These are phyloP conservation scores for Spermophilus dauricus DNA, from an alignment of 2,113 vertebrate genomes.

Conservation along the genomic window DNA sequence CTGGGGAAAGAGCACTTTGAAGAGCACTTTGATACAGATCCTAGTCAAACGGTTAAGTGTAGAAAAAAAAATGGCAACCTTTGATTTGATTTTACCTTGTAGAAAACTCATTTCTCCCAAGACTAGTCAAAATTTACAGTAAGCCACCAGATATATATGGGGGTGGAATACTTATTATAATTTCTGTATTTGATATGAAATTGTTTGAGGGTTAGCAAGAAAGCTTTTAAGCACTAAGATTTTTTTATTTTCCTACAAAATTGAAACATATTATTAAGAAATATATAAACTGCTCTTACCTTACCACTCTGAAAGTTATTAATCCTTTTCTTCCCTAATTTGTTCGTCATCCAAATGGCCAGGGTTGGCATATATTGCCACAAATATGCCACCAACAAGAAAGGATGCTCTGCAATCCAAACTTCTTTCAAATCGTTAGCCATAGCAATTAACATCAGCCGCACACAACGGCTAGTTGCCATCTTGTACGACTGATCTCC, in stretches of 20 bases:
- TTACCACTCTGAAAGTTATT: slow-evolving; percentile 94
- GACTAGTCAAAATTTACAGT: not conserved
- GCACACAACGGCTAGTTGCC: slow-evolving; percentile 92
- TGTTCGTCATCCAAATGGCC: slow-evolving; percentile 90
- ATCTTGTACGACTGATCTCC: slow-evolving; percentile 94
- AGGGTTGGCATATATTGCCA: slow-evolving; percentile 96
- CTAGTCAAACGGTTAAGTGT: not conserved
- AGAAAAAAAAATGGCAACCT: not conserved
- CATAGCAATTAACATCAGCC: slow-evolving; percentile 92
- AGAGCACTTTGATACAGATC: not conserved
- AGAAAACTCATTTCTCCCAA: not conserved
- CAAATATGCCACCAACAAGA: slow-evolving; percentile 90
- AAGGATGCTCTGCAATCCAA: slow-evolving; percentile 95
- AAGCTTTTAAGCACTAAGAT: not conserved
- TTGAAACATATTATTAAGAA: not conserved
- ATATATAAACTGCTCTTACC: slow-evolving; percentile 88
- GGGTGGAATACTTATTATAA: not conserved
- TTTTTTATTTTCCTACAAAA: not conserved
- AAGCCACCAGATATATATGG: not conserved
- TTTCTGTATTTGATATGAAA: not conserved
- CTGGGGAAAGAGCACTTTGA: not conserved
- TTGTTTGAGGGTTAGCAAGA: not conserved
- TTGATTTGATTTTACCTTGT: slow-evolving; percentile 14
- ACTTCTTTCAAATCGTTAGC: slow-evolving; percentile 94
- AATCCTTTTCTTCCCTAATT: slow-evolving; percentile 91